These are phyloP conservation scores for Aphidius ervi DNA, from an alignment of 1,140 invertebrate species.

Conservation along the genomic window DNA sequence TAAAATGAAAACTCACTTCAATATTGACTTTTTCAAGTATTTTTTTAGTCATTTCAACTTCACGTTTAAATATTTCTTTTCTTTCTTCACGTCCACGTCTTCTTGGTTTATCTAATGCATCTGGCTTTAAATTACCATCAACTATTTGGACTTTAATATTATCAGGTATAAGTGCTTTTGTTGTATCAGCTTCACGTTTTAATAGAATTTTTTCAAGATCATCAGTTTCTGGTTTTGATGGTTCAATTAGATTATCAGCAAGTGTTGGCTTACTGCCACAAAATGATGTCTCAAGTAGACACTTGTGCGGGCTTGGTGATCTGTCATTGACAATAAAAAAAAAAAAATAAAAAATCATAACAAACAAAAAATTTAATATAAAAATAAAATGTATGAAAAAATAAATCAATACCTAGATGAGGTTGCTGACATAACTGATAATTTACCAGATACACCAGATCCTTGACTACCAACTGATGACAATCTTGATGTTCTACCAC, in stretches of 20 bases:
- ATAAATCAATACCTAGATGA: conserved; percentile 44
- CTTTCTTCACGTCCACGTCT: conserved; percentile 47
- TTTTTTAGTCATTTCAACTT: conserved; percentile 52
- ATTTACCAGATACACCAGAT: conserved; percentile 64
- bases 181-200: conserved; percentile 50
- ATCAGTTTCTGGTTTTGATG: conserved; percentile 54
- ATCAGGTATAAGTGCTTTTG: conserved; percentile 49
- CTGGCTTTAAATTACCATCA: conserved; percentile 47
- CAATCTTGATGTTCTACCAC: conserved; percentile 74
- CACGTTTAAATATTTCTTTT: conserved; percentile 50
- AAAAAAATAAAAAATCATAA: not conserved
- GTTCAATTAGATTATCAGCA: conserved; percentile 43
- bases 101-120: conserved; percentile 46
- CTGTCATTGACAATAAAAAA: conserved; percentile 49
- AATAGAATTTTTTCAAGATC: conserved; percentile 65
- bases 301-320: conserved; percentile 83
- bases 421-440: conserved; percentile 46
- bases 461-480: conserved; percentile 66
- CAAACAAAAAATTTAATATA: no score
- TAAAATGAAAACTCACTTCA: conserved; percentile 29
- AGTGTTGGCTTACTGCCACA: conserved; percentile 71
- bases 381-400: no score
- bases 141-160: conserved; percentile 47
- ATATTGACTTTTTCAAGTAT: conserved; percentile 50
- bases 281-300: conserved; percentile 83